Percentiles rank a stretch among this genome's conserved stretches.
Evolutionary conservation across 2,888 invertebrate genomes (phyloP).

Genomic region (Horisme vitalbata): DNA sequence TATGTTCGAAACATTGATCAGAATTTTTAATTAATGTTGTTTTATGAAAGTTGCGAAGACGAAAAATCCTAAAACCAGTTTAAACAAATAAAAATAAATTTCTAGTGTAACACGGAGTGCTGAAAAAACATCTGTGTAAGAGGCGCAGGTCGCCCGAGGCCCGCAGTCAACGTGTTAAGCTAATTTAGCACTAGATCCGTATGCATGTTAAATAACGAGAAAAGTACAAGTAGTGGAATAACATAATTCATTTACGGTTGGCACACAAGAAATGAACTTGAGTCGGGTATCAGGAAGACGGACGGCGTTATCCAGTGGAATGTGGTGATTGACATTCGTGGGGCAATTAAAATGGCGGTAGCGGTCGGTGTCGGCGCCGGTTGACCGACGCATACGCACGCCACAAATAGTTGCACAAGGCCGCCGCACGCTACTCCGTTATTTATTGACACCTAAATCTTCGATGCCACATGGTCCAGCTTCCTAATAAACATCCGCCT

Average conservation of each 20-base stretch:
- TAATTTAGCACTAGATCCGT: too few species aligned
- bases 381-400: conserved; percentile 49
- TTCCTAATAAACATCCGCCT: conserved; percentile 51
- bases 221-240: too few species aligned
- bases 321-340: conserved; percentile 66
- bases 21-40: too few species aligned
- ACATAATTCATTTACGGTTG: neutral
- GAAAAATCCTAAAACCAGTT: too few species aligned
- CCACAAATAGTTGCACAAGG: conserved; percentile 75
- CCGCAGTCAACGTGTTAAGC: too few species aligned
- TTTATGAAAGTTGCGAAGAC: too few species aligned
- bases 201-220: too few species aligned
- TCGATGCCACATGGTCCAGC: conserved; percentile 43
- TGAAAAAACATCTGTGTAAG: too few species aligned
- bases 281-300: conserved; percentile 41
- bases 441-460: conserved; percentile 57
- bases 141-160: too few species aligned
- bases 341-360: conserved; percentile 61
- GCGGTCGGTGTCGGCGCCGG: conserved; percentile 39
- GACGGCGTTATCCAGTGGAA: conserved; percentile 51
- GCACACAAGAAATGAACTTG: conserved; percentile 8
- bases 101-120: too few species aligned
- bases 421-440: conserved; percentile 56
- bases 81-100: too few species aligned
- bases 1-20: too few species aligned